Conservation (phyloP, 2,797 vertebrate genomes). For the Champsocephalus gunnari region DNA sequence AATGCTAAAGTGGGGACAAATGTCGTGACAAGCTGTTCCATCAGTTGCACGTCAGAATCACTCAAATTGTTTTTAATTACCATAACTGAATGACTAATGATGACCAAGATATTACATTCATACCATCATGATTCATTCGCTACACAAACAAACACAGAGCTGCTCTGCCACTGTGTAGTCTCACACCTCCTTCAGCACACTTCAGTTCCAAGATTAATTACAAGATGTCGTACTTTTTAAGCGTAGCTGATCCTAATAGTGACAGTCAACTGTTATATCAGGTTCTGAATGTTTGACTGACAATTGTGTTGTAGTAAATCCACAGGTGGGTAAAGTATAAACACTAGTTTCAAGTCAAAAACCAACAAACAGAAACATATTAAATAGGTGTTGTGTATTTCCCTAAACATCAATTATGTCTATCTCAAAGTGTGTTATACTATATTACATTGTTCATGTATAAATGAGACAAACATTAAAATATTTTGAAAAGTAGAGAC, state of each 20-base stretch:
- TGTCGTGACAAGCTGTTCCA: constrained; percentile 69
- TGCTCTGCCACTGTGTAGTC: constrained; percentile 22
- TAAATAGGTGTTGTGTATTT: neutral
- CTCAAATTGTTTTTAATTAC: constrained; percentile 68
- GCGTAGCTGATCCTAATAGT: constrained; percentile 11
- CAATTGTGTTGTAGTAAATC: constrained; percentile 3
- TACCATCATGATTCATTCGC: constrained; percentile 35
- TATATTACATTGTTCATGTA: neutral
- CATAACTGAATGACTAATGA: constrained; percentile 64
- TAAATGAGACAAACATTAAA: neutral
- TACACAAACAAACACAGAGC: constrained; percentile 36
- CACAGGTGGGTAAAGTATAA: constrained; percentile 9
- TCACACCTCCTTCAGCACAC: constrained; percentile 16
- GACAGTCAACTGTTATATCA: constrained; percentile 27
- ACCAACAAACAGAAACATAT: neutral
- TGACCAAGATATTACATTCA: constrained; percentile 39
- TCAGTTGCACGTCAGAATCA: constrained; percentile 63
- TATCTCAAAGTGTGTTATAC: neutral
- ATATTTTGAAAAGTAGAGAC: neutral
- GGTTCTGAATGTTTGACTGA: neutral
- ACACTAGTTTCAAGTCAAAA: neutral
- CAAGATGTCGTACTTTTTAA: constrained; percentile 43
- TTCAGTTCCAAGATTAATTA: constrained; percentile 48
- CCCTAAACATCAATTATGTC: neutral
- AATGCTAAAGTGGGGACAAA: constrained; percentile 71